Evolutionary conservation across 1,140 invertebrate genomes (phyloP).

Genomic region (Drosophila kohkoa): DNA sequence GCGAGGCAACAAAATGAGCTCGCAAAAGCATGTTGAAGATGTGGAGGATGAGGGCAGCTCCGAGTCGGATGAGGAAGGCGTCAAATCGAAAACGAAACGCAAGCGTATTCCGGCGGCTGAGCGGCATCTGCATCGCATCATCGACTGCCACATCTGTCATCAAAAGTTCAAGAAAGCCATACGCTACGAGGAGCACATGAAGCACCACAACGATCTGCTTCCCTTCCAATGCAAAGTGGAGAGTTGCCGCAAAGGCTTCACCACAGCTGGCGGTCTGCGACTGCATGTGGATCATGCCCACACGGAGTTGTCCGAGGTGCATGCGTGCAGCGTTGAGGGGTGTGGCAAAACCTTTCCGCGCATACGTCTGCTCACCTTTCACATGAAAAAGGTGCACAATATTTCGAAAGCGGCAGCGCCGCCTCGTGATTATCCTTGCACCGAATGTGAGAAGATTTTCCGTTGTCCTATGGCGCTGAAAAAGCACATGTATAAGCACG

Average conservation of each 20-base stretch:
- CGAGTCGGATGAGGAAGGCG: slow-evolving; percentile 39
- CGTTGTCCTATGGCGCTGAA: slow-evolving; percentile 81
- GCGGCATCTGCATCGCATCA: slow-evolving; percentile 69
- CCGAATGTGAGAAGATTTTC: slow-evolving; percentile 79
- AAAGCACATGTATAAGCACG: slow-evolving; percentile 86
- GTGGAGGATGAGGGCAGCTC: slow-evolving; percentile 35
- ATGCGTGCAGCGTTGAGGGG: slow-evolving; percentile 69
- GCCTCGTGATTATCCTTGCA: slow-evolving; percentile 75
- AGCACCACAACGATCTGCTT: slow-evolving; percentile 77
- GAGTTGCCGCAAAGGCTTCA: slow-evolving; percentile 76
- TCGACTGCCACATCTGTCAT: slow-evolving; percentile 81
- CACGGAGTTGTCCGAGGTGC: slow-evolving; percentile 71
- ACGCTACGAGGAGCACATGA: slow-evolving; percentile 81
- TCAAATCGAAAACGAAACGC: slow-evolving; percentile 54
- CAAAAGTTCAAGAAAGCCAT: slow-evolving; percentile 81
- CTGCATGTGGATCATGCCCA: slow-evolving; percentile 79
- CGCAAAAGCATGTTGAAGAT: slow-evolving; percentile 21
- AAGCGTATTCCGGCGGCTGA: slow-evolving; percentile 61
- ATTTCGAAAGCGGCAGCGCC: slow-evolving; percentile 72
- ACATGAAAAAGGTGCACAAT: slow-evolving; percentile 78
- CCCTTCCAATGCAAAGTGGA: slow-evolving; percentile 78
- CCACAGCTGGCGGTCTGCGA: slow-evolving; percentile 73
- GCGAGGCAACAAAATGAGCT: slow-evolving; percentile 22
- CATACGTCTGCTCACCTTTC: slow-evolving; percentile 78
- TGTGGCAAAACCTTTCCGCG: slow-evolving; percentile 77